Base-by-base conservation (phyloP, 2,113 vertebrate species). In the Patagioenas fasciata region DNA sequence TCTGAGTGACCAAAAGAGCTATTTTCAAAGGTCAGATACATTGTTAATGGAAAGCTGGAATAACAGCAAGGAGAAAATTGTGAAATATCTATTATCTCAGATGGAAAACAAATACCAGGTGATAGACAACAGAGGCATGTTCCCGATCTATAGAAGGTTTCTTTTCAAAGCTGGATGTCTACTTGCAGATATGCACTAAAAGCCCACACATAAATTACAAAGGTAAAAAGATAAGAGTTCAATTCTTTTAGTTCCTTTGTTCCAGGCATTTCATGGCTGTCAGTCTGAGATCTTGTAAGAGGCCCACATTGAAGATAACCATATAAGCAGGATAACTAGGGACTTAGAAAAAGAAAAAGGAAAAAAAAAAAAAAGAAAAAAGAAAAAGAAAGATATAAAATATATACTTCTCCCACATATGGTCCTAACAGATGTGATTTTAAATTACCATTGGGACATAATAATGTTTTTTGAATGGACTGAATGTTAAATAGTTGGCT, bases 201-300 rank as follows among this genome's bases (percentile, higher is more conserved):
- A 95, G 61, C 84, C 81, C 69, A 82, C 50, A 92, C 70, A 84
- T 94, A 97, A 97, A 98, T 97, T 96, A 92, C 36, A 84, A 97
- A 86, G 48, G n/a, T 54, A 60, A 87, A 96, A 85, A 95, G 64
- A 85, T 92, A 88, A 97, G 79, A 88, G 64, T 86, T 90, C 48
- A 89, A 64, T 91, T 96, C n/a, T 77, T 89, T 94, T 94, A 64
- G 54, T 94, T 88, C 73, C 69, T 20, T 72, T 93, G 62, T 96
- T 96, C 34, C 18, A 80, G 86, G 25, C 40, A 85, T 93, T 97
- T 97, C 50, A 84, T 54, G 88, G 81, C 78, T 89, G 93, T 80
- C 96, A 93, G 84, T 96, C 92, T 96, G 44, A 91, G 67, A 81
- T 90, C 74, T 56, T 96, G 80, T 95, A 93, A 94, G 71, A 96